A percentile compares a stretch with the other conserved stretches of the same genome.
Conservation (phyloP, 2,888 invertebrate species). For the Pollenia amentaria region DNA sequence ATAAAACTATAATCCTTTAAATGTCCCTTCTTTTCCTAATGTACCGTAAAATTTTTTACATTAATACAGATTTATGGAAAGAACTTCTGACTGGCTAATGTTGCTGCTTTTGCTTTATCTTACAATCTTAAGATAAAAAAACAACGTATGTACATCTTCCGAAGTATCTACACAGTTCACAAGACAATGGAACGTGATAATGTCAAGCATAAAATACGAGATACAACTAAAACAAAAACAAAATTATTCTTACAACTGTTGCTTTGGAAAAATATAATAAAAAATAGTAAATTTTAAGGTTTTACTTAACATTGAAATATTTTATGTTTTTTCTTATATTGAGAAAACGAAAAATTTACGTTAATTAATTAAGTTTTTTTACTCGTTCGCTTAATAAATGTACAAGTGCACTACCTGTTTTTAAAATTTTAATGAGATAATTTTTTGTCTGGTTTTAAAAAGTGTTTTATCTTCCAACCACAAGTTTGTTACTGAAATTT, state of each 20-base stretch:
- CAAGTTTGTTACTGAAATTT: neutral
- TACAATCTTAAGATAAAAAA: constrained; percentile 23
- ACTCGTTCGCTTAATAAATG: neutral
- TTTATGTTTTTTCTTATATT: neutral
- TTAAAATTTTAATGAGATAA: too few species aligned
- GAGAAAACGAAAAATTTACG: neutral
- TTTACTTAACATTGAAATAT: neutral
- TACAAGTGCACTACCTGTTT: neutral
- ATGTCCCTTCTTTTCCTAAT: constrained; percentile 61
- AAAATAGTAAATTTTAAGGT: constrained; percentile 24
- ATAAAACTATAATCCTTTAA: constrained; percentile 56
- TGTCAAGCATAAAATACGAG: constrained; percentile 45
- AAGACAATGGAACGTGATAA: constrained; percentile 63
- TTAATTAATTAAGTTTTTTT: constrained; percentile 29
- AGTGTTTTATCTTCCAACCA: constrained; percentile 13
- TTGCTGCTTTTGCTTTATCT: constrained; percentile 17
- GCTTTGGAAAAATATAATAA: constrained; percentile 29
- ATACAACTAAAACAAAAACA: neutral
- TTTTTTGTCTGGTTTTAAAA: constrained; percentile 50
- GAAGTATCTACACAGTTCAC: constrained; percentile 25
- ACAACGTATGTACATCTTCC: neutral
- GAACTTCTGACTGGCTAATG: constrained; percentile 40
- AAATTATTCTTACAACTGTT: constrained; percentile 38
- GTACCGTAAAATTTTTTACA: constrained; percentile 59
- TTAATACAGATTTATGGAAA: constrained; percentile 60